Conservation (phyloP, 2,113 vertebrate genomes). For the Leucopternis melanops region DNA sequence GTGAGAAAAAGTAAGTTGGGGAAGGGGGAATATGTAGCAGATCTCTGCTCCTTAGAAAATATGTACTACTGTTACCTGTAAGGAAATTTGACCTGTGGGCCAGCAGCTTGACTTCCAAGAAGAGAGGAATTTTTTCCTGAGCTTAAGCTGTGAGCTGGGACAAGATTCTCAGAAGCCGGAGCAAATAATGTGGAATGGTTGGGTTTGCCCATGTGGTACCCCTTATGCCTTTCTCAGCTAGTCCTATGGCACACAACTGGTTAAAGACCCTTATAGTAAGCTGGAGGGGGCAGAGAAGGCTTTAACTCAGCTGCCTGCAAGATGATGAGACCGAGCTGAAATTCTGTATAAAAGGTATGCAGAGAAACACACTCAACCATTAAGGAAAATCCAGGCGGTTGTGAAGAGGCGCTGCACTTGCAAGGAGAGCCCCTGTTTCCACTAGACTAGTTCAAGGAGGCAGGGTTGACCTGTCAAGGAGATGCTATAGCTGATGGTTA, state of each 20-base stretch:
- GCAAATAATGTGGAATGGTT: not conserved
- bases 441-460: not conserved
- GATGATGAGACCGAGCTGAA: not conserved
- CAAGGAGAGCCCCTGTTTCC: not conserved
- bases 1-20: not conserved
- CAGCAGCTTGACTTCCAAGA: not conserved
- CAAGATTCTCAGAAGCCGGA: not conserved
- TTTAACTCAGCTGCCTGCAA: not conserved
- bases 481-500: not conserved
- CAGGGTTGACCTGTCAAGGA: not conserved
- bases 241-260: not conserved
- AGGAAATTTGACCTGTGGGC: not conserved
- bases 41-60: not conserved
- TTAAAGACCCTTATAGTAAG: not conserved
- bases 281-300: not conserved
- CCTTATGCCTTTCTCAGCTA: not conserved
- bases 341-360: not conserved
- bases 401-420: not conserved
- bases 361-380: not conserved
- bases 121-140: not conserved
- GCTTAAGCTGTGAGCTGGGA: not conserved
- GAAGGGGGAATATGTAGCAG: not conserved
- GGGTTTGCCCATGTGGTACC: not conserved
- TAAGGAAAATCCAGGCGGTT: not conserved
- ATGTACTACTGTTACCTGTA: not conserved